A percentile compares a stretch with the other conserved stretches of the same genome.
Conservation (phyloP, 2,113 vertebrate genomes). For the Natator depressus region DNA sequence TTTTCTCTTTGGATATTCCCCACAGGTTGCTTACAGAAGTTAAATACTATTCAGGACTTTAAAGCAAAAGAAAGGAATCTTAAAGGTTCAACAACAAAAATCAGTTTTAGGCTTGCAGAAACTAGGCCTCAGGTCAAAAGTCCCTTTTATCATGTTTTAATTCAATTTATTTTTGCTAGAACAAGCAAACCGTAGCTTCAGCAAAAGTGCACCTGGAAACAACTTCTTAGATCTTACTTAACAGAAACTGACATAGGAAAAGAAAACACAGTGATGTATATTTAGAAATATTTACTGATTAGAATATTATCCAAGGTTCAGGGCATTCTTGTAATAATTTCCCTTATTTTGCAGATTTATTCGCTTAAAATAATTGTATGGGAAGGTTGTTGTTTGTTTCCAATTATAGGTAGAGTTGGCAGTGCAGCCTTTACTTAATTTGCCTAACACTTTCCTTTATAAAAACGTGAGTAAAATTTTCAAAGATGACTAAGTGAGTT, state of each 20-base stretch:
- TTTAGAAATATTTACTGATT: slow-evolving; percentile 35
- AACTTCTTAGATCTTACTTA: background rate
- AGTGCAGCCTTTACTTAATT: background rate
- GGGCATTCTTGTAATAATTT: slow-evolving; percentile 42
- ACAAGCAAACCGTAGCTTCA: background rate
- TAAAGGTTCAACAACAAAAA: slow-evolving; percentile 7
- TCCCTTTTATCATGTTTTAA: background rate
- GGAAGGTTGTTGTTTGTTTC: background rate
- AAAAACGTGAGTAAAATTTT: background rate
- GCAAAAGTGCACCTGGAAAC: background rate
- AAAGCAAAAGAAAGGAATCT: slow-evolving; percentile 10
- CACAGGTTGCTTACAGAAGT: slow-evolving; percentile 41
- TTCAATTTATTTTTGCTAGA: background rate
- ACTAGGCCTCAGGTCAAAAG: background rate
- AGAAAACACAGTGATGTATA: background rate
- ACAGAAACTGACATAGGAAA: background rate
- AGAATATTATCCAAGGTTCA: slow-evolving; percentile 24
- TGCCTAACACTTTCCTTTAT: accelerated
- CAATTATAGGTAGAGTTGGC: accelerated
- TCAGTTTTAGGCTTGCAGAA: background rate
- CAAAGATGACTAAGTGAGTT: background rate
- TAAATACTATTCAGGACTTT: slow-evolving; percentile 46
- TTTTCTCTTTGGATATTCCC: slow-evolving; percentile 63
- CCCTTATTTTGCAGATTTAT: slow-evolving; percentile 42
- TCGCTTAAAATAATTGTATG: background rate